Conservation (phyloP, 2,888 invertebrate species). For the Campaea margaritaria region DNA sequence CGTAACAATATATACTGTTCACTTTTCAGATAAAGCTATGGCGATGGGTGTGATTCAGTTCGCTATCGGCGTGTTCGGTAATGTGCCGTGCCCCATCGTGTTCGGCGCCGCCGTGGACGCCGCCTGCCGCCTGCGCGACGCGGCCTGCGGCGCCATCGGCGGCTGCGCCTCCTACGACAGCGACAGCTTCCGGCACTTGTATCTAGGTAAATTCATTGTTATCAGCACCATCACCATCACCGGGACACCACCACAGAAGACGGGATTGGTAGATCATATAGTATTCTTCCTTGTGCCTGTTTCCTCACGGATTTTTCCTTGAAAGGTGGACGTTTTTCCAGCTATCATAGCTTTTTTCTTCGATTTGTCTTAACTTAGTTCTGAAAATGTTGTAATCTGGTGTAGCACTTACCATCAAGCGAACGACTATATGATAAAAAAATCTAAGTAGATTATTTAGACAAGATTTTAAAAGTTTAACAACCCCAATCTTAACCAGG, state of each 20-base stretch:
- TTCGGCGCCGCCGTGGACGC: slow-evolving; percentile 97
- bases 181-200: slow-evolving; percentile 92
- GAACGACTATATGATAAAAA: too few species aligned
- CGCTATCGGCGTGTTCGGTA: slow-evolving; percentile 96
- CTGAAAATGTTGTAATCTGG: too few species aligned
- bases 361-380: too few species aligned
- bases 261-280: too few species aligned
- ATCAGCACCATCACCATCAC: too few species aligned
- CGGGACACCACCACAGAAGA: too few species aligned
- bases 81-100: slow-evolving; percentile 97
- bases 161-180: slow-evolving; percentile 96
- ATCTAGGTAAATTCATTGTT: slow-evolving; percentile 87
- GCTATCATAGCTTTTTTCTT: too few species aligned
- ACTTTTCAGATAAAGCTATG: slow-evolving; percentile 92
- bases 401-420: too few species aligned
- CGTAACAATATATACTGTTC: neutral
- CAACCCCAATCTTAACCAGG: slow-evolving; percentile 80
- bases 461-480: neutral
- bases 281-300: too few species aligned
- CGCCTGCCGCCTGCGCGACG: slow-evolving; percentile 95
- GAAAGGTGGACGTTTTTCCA: too few species aligned
- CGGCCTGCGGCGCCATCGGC: slow-evolving; percentile 91
- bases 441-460: too few species aligned
- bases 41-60: slow-evolving; percentile 97
- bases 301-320: too few species aligned